These are phyloP conservation scores for Sabatieria punctata DNA, from an alignment of 2,888 invertebrate genomes.

Conservation along the genomic window DNA sequence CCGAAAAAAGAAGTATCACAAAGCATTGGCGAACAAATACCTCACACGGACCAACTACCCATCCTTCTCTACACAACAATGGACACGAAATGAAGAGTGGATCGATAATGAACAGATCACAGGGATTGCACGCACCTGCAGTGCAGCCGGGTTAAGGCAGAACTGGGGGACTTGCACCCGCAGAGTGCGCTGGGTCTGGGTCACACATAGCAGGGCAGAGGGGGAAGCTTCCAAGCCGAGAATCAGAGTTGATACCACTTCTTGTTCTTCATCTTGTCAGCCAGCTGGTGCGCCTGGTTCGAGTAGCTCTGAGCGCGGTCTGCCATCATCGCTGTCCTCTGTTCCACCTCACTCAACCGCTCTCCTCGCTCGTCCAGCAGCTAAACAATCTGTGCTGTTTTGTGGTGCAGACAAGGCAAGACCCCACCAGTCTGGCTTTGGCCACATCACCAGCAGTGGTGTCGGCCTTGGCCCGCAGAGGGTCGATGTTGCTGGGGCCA, in stretches of 20 bases:
- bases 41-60: no score
- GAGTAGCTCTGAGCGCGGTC: slow-evolving; percentile 69
- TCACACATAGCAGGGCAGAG: no score
- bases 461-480: slow-evolving; percentile 52
- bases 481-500: slow-evolving; percentile 48
- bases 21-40: no score
- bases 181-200: no score
- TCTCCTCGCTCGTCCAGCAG: slow-evolving; percentile 82
- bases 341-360: slow-evolving; percentile 72
- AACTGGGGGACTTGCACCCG: no score
- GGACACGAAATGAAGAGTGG: no score
- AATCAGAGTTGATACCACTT: slow-evolving; percentile 97
- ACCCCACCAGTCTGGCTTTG: slow-evolving; percentile 12
- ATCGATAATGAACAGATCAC: no score
- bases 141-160: no score
- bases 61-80: no score
- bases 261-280: slow-evolving; percentile 95
- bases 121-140: no score
- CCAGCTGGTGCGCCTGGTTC: slow-evolving; percentile 67
- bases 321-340: slow-evolving; percentile 77
- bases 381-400: slow-evolving; percentile 52
- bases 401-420: not conserved
- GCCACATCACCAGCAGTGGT: slow-evolving; percentile 51
- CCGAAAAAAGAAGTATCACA: no score
- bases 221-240: not conserved